Evolutionary conservation across 2,113 vertebrate species (phyloP).

Genomic region (Natator depressus): DNA sequence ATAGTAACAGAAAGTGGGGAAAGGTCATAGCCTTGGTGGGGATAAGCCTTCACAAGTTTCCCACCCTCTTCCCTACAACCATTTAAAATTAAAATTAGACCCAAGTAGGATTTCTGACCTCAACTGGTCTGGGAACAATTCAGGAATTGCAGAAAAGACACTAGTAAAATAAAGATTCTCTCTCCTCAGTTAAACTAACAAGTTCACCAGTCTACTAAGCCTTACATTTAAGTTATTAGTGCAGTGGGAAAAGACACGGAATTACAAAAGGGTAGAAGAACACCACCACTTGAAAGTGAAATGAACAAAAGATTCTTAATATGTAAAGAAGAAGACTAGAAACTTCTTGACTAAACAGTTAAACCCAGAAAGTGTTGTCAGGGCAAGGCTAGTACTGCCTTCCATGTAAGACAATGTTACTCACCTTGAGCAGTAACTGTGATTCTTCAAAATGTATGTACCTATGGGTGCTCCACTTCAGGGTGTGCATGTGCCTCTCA

Average conservation of each 20-base stretch:
- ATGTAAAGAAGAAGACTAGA: background rate
- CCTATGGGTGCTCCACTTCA: too few species aligned
- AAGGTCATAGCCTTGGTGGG: too few species aligned
- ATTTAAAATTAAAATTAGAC: too few species aligned
- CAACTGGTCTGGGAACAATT: too few species aligned
- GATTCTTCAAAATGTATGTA: background rate
- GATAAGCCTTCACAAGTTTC: too few species aligned
- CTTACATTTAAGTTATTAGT: background rate
- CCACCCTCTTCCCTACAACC: too few species aligned
- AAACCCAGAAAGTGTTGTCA: background rate
- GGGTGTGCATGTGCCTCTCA: too few species aligned
- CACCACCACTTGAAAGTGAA: background rate
- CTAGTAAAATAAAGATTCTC: background rate
- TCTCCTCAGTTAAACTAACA: background rate
- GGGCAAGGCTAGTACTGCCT: background rate
- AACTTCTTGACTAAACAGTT: too few species aligned
- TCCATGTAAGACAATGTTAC: background rate
- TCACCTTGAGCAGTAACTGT: too few species aligned
- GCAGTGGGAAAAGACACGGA: background rate
- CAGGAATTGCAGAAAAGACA: too few species aligned
- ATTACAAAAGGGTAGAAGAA: background rate
- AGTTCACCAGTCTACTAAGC: background rate
- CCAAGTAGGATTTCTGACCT: too few species aligned
- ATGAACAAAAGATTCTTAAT: background rate
- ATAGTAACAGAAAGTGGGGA: too few species aligned